Evolutionary conservation across 2,113 vertebrate species (phyloP).

Genomic region (Rhinogobius similis): DNA sequence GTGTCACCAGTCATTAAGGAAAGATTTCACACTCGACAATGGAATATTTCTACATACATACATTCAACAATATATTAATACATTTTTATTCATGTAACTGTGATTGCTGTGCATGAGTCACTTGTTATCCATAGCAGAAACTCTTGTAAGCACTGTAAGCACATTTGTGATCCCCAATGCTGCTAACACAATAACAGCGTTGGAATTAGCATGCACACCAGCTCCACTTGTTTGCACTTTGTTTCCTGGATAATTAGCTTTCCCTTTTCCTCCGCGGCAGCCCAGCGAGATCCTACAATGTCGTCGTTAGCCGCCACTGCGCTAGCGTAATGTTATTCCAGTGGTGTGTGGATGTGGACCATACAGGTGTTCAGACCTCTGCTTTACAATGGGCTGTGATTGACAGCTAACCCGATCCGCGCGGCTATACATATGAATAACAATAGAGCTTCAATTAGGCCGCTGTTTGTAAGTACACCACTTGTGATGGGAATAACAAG

Average conservation of each 20-base stretch:
- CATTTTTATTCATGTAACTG: neutral
- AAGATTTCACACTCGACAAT: too few species aligned
- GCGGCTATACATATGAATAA: neutral
- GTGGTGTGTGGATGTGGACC: neutral
- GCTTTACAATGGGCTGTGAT: neutral
- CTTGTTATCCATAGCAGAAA: neutral
- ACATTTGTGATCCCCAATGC: neutral
- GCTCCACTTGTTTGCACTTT: neutral
- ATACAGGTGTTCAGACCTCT: neutral
- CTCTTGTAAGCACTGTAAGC: neutral
- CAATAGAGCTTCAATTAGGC: neutral
- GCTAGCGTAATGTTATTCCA: neutral
- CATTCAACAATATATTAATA: neutral
- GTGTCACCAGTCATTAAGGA: too few species aligned
- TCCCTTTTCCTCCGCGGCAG: neutral
- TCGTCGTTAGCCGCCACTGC: neutral
- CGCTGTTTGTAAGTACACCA: neutral
- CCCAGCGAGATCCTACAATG: too few species aligned
- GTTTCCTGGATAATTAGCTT: neutral
- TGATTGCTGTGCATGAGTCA: neutral
- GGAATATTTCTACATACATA: too few species aligned
- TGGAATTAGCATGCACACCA: neutral
- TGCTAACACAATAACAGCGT: neutral
- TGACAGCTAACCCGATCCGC: neutral
- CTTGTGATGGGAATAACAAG: slow-evolving; percentile 3